These are phyloP conservation scores for Nannoperca australis DNA, from an alignment of 2,797 vertebrate species.

Conservation along the genomic window DNA sequence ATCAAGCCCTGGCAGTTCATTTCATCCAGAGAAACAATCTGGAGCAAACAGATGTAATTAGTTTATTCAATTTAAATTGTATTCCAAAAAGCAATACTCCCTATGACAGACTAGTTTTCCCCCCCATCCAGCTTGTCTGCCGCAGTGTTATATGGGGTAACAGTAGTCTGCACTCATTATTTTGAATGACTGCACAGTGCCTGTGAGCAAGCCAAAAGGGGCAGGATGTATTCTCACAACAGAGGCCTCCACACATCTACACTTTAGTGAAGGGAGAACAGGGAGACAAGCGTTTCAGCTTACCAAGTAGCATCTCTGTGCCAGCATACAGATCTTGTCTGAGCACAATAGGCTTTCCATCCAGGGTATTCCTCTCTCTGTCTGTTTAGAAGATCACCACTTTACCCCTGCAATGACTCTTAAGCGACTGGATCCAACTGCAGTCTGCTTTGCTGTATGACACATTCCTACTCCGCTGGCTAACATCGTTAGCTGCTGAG, in stretches of 20 bases:
- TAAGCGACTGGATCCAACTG: conserved; percentile 45
- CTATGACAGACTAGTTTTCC: conserved; percentile 42
- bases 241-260: conserved; percentile 66
- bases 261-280: conserved; percentile 69
- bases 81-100: conserved; percentile 46
- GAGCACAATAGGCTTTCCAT: conserved; percentile 57
- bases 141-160: conserved; percentile 59
- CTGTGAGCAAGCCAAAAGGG: conserved; percentile 59
- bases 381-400: conserved; percentile 56
- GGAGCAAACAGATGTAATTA: conserved; percentile 56
- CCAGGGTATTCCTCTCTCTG: conserved; percentile 45
- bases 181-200: conserved; percentile 74
- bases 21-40: conserved; percentile 56
- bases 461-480: conserved; percentile 55
- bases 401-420: conserved; percentile 61
- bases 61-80: conserved; percentile 63
- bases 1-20: conserved; percentile 28
- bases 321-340: conserved; percentile 53
- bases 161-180: conserved; percentile 66
- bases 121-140: conserved; percentile 33
- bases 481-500: conserved; percentile 56
- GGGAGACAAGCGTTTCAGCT: conserved; percentile 63
- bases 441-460: conserved; percentile 52
- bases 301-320: conserved; percentile 56
- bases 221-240: conserved; percentile 65